Base-by-base conservation (phyloP, 2,797 vertebrate species). In the Leucoraja ocellata region DNA sequence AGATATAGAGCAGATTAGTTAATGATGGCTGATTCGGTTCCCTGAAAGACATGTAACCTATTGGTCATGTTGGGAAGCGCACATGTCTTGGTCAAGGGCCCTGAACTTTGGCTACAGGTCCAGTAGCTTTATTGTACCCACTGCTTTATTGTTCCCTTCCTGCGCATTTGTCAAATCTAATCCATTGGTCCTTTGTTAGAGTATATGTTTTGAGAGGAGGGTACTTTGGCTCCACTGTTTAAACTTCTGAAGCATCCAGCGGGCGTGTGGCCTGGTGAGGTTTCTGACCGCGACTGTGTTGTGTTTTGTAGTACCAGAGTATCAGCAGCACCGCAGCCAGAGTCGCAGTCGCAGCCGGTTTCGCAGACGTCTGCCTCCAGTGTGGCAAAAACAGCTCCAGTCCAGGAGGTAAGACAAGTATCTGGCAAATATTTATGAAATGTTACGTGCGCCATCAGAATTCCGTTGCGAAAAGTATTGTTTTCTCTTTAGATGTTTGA, bases 351-450 rank as follows among this genome's bases (percentile, higher is more conserved):
- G 95, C 98, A 97, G 98, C 98, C 96, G 98, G 98, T 97, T 99
- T 99, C 96, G 97, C 98, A 98, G 98, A 99, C 99, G 96, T 99
- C 98, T 97, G 98, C 99, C 97, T 99, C 98, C 98, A 99, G 97
- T 98, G 98, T 99, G 96, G 98, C 99, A 98, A 99, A 99, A 94
- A 97, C 97, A 95, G 96, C 97, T 96, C 96, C 96, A 97, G 98
- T 95, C 96, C 98, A 97, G 96, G 98, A 99, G 98, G 99, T 99
- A 94, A 90, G 96, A 94, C 10, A 0, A 88, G 1, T 18, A 36
- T 68, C 68, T 36, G 84, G 21, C n/a, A 88, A 68, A 32, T 18
- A 63, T 88, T 9, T 88, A 25, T 74, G 16, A 23, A 63, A 63
- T 10, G 11, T 68, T 68, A 68, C 3, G 65, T 68, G 16, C 16